Percentiles rank a stretch among this genome's conserved stretches.
Evolutionary conservation across 2,797 vertebrate genomes (phyloP).

Genomic region (Phataginus tricuspis): DNA sequence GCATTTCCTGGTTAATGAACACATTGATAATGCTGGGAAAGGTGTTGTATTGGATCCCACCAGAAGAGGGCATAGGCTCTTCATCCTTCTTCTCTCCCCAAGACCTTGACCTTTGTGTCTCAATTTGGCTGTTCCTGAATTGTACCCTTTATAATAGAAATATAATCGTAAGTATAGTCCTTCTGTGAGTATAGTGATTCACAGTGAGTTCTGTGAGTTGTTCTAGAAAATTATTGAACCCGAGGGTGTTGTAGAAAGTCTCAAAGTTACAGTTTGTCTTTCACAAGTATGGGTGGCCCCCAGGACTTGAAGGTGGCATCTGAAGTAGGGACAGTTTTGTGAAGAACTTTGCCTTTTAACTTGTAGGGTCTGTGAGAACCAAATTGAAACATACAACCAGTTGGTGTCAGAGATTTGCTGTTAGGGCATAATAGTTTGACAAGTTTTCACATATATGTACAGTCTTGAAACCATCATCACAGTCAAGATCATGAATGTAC

Average conservation of each 20-base stretch:
- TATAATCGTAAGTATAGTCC: not conserved
- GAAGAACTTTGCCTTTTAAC: not conserved
- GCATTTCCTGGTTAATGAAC: not conserved
- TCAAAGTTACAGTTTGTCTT: not conserved
- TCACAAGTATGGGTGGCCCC: not conserved
- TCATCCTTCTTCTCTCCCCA: no score
- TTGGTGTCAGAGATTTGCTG: not conserved
- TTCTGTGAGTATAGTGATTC: not conserved
- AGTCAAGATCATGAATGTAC: not conserved
- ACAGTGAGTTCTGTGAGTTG: not conserved
- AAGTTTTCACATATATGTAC: not conserved
- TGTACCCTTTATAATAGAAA: not conserved
- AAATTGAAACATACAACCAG: not conserved
- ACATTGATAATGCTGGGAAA: not conserved
- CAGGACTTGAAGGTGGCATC: not conserved
- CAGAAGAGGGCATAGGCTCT: not conserved
- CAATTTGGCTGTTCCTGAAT: not conserved
- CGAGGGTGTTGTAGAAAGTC: not conserved
- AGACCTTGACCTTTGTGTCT: not conserved
- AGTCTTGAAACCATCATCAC: not conserved
- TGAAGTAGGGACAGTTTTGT: not conserved
- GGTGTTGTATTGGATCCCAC: not conserved
- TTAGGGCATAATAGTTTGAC: not conserved
- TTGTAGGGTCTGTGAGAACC: not conserved
- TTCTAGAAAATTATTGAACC: conserved; percentile 6